These are phyloP conservation scores for Molanna angustata DNA, from an alignment of 2,888 invertebrate species.

Conservation along the genomic window DNA sequence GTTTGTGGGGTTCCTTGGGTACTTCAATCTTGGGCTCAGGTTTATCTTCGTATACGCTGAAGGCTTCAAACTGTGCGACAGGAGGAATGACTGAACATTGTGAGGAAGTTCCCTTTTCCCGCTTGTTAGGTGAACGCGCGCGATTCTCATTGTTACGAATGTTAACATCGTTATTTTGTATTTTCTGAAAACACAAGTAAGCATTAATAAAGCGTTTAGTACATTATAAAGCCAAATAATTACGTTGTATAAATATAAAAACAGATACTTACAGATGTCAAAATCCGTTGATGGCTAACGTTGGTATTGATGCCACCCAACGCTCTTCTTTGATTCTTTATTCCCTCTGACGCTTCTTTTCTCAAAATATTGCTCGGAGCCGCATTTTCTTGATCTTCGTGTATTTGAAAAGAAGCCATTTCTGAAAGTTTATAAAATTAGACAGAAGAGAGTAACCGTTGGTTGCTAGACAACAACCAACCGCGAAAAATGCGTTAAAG, in stretches of 20 bases:
- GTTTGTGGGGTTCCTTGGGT: constrained; percentile 45
- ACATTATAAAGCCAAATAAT: background rate
- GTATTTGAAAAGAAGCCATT: no score
- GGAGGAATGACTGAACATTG: constrained; percentile 48
- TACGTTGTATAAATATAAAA: constrained; percentile 1
- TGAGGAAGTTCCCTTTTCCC: constrained; percentile 11
- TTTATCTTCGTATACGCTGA: constrained; percentile 71
- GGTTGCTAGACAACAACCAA: no score
- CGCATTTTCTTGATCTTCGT: constrained; percentile 72
- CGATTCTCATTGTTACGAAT: constrained; percentile 23
- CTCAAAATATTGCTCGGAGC: constrained; percentile 2
- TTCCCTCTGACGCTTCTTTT: constrained; percentile 41
- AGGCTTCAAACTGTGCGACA: constrained; percentile 72
- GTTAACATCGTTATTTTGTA: constrained; percentile 14
- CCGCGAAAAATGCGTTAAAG: no score
- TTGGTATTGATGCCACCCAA: constrained; percentile 61
- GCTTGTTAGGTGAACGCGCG: constrained; percentile 6
- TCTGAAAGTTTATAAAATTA: no score
- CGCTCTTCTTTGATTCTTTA: constrained; percentile 60
- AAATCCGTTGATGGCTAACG: constrained; percentile 50
- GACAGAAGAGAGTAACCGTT: no score
- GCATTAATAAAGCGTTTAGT: constrained; percentile 4
- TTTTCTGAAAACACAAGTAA: constrained; percentile 14
- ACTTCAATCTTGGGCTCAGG: constrained; percentile 50
- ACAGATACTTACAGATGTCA: constrained; percentile 52